Evolutionary conservation across 1,140 invertebrate species (phyloP), one percentile per base, ranked within the genome.

Genomic region (Cryptotermes secundus): DNA sequence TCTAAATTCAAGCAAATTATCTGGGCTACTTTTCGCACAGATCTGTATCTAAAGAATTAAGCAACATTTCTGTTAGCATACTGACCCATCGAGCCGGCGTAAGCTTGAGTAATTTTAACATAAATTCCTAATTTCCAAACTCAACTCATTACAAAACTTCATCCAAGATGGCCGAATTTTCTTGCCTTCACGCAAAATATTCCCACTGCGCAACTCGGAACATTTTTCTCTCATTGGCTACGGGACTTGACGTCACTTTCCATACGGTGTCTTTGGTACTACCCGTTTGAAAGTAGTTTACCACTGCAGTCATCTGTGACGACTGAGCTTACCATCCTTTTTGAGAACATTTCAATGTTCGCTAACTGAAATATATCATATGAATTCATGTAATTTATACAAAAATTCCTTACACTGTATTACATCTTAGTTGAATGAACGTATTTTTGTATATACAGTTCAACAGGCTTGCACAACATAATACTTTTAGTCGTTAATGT

Each of bases 161-260:
- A 86, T 86, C 85, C 87, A 87, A 87, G 86, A 87, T 87, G 87
- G 87, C 86, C 86, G 87, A 87, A 85, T 84, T 87, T 87, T 86
- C 87, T 85, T 85, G 86, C 84, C 85, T 86, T 9, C 83, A 87
- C 85, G 85, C 85, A 85, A 87, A 87, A 87, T 86, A 86, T 80
- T 85, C 84, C 84, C 84, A 85, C 81, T 86, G 86, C 87, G 87
- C 86, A 87, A 87, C 86, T 86, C 85, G 34, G 14, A 82, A 65
- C 45, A 53, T 59, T 82, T 84, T 84, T 84, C 84, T 84, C 84
- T 65, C 31, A 82, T 84, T 84, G 84, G 84, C 79, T 84, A 35
- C 35, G 34, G n/a, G 34, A 4, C 53, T 84, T 84, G 84, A 84
- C 84, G 84, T 84, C 84, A 84, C 49, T 49, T 31, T 80, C 81